These are phyloP conservation scores for Tubulanus polymorphus DNA, from an alignment of 2,888 invertebrate genomes.

Conservation along the genomic window DNA sequence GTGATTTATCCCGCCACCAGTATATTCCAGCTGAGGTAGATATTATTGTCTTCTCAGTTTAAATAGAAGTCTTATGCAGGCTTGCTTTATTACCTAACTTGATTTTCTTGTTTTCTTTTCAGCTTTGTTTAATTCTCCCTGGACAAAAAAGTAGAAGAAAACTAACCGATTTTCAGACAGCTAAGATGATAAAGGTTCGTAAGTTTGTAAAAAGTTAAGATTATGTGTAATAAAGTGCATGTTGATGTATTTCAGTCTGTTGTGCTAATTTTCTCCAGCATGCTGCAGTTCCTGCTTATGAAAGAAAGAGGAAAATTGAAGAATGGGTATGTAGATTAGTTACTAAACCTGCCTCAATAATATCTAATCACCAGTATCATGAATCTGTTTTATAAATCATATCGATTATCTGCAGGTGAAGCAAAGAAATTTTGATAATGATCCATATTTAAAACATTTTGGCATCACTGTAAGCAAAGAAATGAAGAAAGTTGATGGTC, in stretches of 20 bases:
- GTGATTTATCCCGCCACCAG: neutral
- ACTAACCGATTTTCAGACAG: neutral
- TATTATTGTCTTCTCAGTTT: too few species aligned
- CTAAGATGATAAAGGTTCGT: neutral
- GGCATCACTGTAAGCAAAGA: neutral
- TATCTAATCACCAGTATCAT: neutral
- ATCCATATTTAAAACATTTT: neutral
- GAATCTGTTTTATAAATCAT: neutral
- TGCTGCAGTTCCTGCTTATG: neutral
- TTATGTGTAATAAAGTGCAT: too few species aligned
- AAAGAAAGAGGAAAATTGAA: neutral
- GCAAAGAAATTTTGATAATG: neutral
- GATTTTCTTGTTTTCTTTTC: neutral
- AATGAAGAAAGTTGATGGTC: neutral
- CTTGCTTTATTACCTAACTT: too few species aligned
- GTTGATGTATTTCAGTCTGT: too few species aligned
- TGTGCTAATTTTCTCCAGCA: too few species aligned
- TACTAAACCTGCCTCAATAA: neutral
- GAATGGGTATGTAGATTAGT: neutral
- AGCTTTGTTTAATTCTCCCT: neutral
- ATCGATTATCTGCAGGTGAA: neutral
- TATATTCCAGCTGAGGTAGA: neutral
- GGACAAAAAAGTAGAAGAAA: neutral
- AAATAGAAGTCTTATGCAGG: too few species aligned
- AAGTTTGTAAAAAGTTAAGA: too few species aligned